Evolutionary conservation across 2,797 vertebrate genomes (phyloP), one percentile per base, ranked within the genome.

Genomic region (Sus cebifrons): DNA sequence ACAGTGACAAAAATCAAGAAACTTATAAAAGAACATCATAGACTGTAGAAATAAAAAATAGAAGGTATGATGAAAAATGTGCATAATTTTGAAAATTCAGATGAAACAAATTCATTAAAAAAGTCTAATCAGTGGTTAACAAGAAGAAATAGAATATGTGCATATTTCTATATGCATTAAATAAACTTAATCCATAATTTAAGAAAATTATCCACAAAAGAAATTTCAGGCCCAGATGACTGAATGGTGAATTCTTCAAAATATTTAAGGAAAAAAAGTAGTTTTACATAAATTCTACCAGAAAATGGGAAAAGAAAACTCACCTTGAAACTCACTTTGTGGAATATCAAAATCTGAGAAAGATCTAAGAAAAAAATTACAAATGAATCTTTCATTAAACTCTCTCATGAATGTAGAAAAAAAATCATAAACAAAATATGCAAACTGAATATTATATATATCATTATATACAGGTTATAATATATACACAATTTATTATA

Each of bases 401-500:
- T 54, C 4, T 67, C 3, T 73, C 3, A 68, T 58, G 40, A 52
- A 25, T 60, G n/a, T 52, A 44, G 29, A 23, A 20, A 6, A 87
- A 84, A 89, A 92, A 49, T 67, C n/a, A 64, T 44, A 88, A 60
- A 21, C 40, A 75, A 92, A 93, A 93, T n/a, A 71, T 52, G 90
- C 64, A 54, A 84, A 40, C 20, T 64, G 29, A 64, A 73, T 75
- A 32, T 49, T 49, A 49, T 10, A 49, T 49, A 49, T 49, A 49
- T 49, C 5, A 49, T 6, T 49, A 49, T 49, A 49, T 49, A 49
- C 6, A 49, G 44, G 6, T 49, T 49, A 49, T 49, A 49, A 49
- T 49, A 49, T 49, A 49, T 49, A 49, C 6, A 7, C 6, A 49
- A 49, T 49, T 49, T 49, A 49, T 49, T 49, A 7, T 49, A 49